Evolutionary conservation across 2,888 invertebrate species (phyloP), one percentile per base, ranked within the genome.

Genomic region (Clepsis dumicolana): DNA sequence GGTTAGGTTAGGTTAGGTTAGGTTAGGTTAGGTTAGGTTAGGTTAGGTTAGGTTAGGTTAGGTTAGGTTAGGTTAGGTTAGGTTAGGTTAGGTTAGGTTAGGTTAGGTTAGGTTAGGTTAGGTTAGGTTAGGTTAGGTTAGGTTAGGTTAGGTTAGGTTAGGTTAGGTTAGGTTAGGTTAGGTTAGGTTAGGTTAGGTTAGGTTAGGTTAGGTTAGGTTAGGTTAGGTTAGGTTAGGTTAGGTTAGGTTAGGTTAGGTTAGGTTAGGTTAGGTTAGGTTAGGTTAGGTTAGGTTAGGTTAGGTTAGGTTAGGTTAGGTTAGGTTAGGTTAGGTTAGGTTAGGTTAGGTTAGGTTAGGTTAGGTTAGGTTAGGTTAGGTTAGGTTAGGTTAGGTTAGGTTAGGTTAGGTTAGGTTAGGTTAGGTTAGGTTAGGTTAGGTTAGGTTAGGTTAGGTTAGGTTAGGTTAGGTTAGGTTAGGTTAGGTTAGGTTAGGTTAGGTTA

Each of bases 61-160:
- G 76, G 76, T 77, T 77, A 74, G 77, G 77, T 76, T 76, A 75
- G 77, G 75, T 77, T 75, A 75, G 76, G 75, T 76, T 76, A 75
- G 75, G 74, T 76, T 76, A 76, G 76, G 76, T 75, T 76, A 74
- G 75, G 76, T 75, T 75, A 73, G 76, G 76, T 75, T 74, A 75
- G 75, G 75, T 76, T 74, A 74, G 74, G 75, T 76, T 73, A 73
- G 76, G 74, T 76, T 74, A 74, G 76, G 73, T 75, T 73, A 74
- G 76, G 73, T 76, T 74, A 72, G 74, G 74, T 73, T 4, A 54
- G 1, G 16, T 54, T 7, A 2, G 1, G 74, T 74, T 75, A 74
- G 75, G 75, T 74, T 75, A 74, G 74, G 73, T 75, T 74, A 74
- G 74, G 74, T 74, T 73, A 71, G 73, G 73, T 73, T 73, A 70